Evolutionary conservation across 2,888 invertebrate species (phyloP).

Genomic region (Diarsia rubi): DNA sequence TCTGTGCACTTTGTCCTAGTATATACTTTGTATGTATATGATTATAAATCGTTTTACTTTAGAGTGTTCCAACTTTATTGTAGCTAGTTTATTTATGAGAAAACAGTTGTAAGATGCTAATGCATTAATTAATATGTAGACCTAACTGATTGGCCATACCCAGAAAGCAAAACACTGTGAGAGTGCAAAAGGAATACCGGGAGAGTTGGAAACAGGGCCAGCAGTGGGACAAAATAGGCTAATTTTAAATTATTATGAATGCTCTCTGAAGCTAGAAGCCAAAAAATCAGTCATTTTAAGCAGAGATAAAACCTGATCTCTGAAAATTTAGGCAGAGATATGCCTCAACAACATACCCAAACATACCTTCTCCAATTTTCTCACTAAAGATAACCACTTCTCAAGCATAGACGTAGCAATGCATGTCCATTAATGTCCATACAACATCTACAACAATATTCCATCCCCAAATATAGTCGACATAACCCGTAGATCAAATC

Average conservation of each 20-base stretch:
- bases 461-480: not conserved
- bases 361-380: not conserved
- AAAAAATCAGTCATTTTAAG: not conserved
- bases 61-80: not conserved
- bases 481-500: constrained; percentile 44
- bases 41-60: not conserved
- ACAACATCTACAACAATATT: constrained; percentile 5
- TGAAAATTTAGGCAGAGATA: not conserved
- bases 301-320: not conserved
- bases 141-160: no score
- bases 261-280: not conserved
- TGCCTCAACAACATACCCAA: not conserved
- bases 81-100: not conserved
- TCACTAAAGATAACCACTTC: not conserved
- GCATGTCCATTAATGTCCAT: constrained; percentile 27
- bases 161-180: no score
- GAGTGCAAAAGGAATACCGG: no score
- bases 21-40: not conserved
- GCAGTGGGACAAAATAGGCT: not conserved
- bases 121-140: not conserved
- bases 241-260: not conserved
- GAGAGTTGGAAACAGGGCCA: no score
- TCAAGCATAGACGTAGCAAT: not conserved
- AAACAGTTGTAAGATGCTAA: not conserved
- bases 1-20: not conserved